Percentiles rank a stretch among this genome's conserved stretches.
Evolutionary conservation across 2,113 vertebrate genomes (phyloP).

Genomic region (Cyprinodon brontotheroides): DNA sequence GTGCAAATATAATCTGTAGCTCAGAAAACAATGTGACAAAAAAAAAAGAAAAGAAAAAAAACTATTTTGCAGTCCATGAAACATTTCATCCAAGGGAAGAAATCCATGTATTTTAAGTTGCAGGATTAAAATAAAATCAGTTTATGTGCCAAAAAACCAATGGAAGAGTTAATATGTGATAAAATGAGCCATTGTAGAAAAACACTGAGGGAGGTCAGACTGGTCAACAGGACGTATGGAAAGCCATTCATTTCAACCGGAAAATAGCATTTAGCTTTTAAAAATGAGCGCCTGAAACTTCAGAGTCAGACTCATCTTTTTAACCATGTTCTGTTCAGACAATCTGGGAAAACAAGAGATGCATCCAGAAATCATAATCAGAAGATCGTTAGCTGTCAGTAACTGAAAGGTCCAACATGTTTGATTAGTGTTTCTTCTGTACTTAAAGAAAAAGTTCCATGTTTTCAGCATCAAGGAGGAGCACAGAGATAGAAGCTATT

Average conservation of each 20-base stretch:
- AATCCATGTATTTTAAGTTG: conserved; percentile 14
- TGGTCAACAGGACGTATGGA: neutral
- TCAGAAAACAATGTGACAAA: conserved; percentile 42
- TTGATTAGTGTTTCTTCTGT: neutral
- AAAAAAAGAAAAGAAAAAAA: conserved; percentile 32
- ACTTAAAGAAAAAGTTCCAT: neutral
- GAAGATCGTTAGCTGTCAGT: neutral
- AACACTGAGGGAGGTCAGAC: neutral
- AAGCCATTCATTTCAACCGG: neutral
- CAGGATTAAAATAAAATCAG: conserved; percentile 24
- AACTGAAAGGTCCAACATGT: neutral
- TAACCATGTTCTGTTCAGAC: too few species aligned
- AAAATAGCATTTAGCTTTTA: neutral
- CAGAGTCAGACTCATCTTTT: neutral
- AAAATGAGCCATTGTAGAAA: conserved; percentile 85
- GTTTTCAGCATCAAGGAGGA: neutral
- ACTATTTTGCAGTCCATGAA: conserved; percentile 54
- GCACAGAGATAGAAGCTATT: neutral
- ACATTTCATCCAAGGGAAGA: conserved; percentile 15
- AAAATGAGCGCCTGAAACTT: neutral
- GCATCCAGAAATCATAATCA: neutral
- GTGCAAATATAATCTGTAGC: conserved; percentile 63
- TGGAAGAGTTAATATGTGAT: conserved; percentile 28
- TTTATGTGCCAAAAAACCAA: conserved; percentile 75
- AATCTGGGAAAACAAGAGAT: neutral